A percentile compares a stretch with the other conserved stretches of the same genome.
phyloP scores from a whole-genome alignment of 2,888 invertebrate genomes.

The Nemoura dubitans region DNA sequence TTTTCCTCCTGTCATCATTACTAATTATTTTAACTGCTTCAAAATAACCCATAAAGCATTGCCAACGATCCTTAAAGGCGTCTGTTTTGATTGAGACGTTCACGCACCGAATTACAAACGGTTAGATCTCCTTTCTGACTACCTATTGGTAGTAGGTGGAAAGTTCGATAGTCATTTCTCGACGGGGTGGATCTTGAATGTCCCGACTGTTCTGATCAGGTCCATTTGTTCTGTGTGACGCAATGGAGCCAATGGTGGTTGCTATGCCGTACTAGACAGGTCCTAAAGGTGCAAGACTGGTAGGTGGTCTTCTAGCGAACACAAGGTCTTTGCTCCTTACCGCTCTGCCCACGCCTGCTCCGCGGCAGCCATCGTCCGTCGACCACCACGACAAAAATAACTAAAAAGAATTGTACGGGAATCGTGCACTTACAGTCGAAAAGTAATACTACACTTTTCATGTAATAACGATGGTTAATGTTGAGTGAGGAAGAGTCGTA shows the following conservation, averaged over 20 bases:
- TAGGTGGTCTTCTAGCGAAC: not conserved
- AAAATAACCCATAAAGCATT: no score
- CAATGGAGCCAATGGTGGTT: not conserved
- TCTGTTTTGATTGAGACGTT: not conserved
- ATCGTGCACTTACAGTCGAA: not conserved
- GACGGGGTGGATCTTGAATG: not conserved
- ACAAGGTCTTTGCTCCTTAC: slow-evolving; percentile 4
- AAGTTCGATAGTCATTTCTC: not conserved
- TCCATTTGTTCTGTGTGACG: not conserved
- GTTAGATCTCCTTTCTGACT: no score
- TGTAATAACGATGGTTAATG: not conserved
- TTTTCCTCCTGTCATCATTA: not conserved
- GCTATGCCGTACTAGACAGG: not conserved
- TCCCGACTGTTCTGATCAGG: not conserved
- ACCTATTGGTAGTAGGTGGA: no score
- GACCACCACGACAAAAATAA: not conserved
- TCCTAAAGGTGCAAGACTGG: not conserved
- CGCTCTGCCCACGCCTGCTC: not conserved
- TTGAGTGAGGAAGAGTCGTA: not conserved
- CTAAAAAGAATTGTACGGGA: not conserved
- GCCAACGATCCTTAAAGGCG: no score
- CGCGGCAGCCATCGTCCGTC: not conserved
- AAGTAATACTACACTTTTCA: not conserved
- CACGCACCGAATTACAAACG: no score
- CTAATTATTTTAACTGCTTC: no score